These are phyloP conservation scores for Phalanger gymnotis DNA, from an alignment of 2,797 vertebrate genomes.

Conservation along the genomic window DNA sequence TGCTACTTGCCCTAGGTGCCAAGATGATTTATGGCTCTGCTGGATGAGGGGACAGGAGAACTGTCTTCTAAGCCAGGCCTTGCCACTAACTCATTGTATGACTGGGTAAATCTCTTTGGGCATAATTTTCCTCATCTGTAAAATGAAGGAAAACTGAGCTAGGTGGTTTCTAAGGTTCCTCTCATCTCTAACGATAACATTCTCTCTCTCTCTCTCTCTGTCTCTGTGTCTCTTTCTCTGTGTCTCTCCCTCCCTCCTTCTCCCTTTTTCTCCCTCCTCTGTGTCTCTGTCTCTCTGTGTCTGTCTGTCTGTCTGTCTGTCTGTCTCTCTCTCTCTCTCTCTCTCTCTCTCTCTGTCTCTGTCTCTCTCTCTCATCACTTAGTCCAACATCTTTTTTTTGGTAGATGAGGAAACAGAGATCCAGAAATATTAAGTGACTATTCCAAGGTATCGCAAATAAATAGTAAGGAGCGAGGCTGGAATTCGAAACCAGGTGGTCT, in stretches of 20 bases:
- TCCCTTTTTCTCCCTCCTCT: too few species aligned
- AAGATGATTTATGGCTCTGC: not conserved
- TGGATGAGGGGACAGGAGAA: not conserved
- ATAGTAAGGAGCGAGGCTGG: not conserved
- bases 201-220: too few species aligned
- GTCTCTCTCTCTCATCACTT: too few species aligned
- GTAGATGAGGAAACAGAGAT: not conserved
- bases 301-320: too few species aligned
- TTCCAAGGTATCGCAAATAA: not conserved
- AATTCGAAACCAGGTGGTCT: not conserved
- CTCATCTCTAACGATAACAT: not conserved
- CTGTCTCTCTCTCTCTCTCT: too few species aligned
- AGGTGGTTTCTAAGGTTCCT: not conserved
- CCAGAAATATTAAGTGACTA: not conserved
- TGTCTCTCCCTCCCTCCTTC: too few species aligned
- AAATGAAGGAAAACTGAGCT: not conserved
- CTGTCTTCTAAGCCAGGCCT: not conserved
- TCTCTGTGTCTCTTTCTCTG: too few species aligned
- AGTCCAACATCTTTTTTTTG: too few species aligned
- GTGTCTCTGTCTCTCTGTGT: too few species aligned
- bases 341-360: too few species aligned
- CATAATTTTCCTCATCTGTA: not conserved
- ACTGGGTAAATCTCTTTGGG: not conserved
- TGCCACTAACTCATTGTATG: not conserved
- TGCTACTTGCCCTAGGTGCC: not conserved